Base-by-base conservation (phyloP, 1,140 invertebrate species). In the Harlomillsia oculata region DNA sequence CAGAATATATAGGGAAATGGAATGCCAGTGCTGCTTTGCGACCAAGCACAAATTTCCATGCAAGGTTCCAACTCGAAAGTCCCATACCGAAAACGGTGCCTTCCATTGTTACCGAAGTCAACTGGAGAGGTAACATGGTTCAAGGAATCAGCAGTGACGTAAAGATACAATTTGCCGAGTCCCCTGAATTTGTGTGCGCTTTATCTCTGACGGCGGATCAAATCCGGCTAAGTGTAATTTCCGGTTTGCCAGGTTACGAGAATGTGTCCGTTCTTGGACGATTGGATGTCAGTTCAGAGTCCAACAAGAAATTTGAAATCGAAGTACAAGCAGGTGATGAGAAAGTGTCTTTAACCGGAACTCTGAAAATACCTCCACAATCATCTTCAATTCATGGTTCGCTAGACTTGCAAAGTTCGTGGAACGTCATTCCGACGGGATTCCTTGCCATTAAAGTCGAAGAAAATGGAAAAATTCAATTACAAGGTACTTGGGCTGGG, bases 1-100 rank as follows among this genome's bases (percentile, higher is more conserved):
- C 53, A 6, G 43, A 50, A 5, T 28, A 59, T 6, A 52, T 48
- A 29, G 40, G 59, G 11, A 40, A 56, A 29, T 65, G 63, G 63
- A 53, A 58, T 39, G 23, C 52, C 13, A 11, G 40, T 13, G 53
- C 20, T 11, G 18, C 32, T 1, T 18, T 65, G n/a, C 37, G 59
- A 28, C 45, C 53, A 2, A 54, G 39, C 0, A 20, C 45, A 1
- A 46, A 61, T 37, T 51, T 64, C 29, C 30, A 55, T 30, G n/a
- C 37, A 5, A 57, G 56, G 18, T 14, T 59, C 2, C 26, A 52
- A 9, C 20, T 65, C 13, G 51, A 57, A 0, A 59, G 45, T 26
- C 59, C 57, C 11, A 23, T 32, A 2, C 50, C n/a, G 9, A 18
- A 55, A 11, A 2, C 54, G n/a, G 14, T 53, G 8, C 59, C 56